A percentile compares a stretch with the other conserved stretches of the same genome.
Evolutionary conservation across 2,888 invertebrate species (phyloP).

Genomic region (Parapristionchus giblindavisi): DNA sequence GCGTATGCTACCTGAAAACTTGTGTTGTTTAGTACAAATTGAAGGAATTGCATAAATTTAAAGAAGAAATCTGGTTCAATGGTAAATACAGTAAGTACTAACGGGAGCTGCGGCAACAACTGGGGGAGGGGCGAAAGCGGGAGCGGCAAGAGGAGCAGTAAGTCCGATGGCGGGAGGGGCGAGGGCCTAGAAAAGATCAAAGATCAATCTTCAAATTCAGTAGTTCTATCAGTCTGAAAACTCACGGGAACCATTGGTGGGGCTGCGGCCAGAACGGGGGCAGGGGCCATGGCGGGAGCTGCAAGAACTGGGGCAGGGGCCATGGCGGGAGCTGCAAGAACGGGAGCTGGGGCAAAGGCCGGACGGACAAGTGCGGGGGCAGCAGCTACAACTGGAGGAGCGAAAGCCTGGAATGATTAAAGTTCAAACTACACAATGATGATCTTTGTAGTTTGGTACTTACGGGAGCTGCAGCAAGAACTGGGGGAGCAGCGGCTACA

Average conservation of each 20-base stretch:
- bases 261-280: conserved; percentile 1
- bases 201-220: background rate
- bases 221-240: background rate
- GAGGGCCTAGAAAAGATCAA: conserved; percentile 29
- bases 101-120: conserved; percentile 30
- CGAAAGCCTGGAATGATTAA: too few species aligned
- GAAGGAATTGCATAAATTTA: background rate
- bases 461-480: background rate
- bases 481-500: conserved; percentile 13
- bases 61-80: background rate
- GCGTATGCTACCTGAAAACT: conserved; percentile 32
- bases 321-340: conserved; percentile 12
- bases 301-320: conserved; percentile 13
- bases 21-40: conserved; percentile 6
- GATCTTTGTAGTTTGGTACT: too few species aligned
- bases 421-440: too few species aligned
- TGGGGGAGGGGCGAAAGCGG: conserved; percentile 6
- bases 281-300: conserved; percentile 20
- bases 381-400: background rate
- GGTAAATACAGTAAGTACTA: conserved; percentile 23
- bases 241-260: conserved; percentile 9
- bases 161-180: conserved; percentile 14
- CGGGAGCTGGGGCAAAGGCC: background rate
- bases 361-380: conserved; percentile 10
- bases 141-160: too few species aligned